These are phyloP conservation scores for Pogonophryne albipinna DNA, from an alignment of 2,797 vertebrate species.

Conservation along the genomic window DNA sequence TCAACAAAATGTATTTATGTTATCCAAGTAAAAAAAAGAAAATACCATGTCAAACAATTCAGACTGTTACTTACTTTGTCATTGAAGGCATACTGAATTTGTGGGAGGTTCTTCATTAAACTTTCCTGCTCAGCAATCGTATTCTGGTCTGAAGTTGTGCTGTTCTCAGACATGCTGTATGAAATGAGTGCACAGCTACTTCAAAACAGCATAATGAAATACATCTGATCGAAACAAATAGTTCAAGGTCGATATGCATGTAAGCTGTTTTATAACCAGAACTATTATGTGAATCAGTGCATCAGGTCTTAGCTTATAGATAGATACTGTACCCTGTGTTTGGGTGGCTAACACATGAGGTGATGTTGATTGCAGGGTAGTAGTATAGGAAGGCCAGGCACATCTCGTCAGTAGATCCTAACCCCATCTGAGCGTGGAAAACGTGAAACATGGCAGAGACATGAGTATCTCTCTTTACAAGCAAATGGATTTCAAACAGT, in stretches of 20 bases:
- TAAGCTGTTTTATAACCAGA: neutral
- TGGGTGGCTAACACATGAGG: conserved; percentile 72
- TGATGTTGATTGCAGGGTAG: conserved; percentile 77
- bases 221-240: neutral
- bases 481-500: neutral
- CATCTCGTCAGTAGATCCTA: conserved; percentile 80
- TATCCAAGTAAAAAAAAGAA: neutral
- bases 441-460: neutral
- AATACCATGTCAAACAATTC: neutral
- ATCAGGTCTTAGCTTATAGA: conserved; percentile 30
- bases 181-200: conserved; percentile 3
- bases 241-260: neutral
- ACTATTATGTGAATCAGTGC: neutral
- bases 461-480: neutral
- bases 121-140: conserved; percentile 63
- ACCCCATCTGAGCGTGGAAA: conserved; percentile 71
- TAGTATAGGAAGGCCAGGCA: conserved; percentile 82
- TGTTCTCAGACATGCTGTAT: conserved; percentile 31
- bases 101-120: conserved; percentile 59
- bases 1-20: neutral
- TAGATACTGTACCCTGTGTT: neutral
- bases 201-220: neutral
- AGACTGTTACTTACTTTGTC: conserved; percentile 59
- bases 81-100: neutral
- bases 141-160: conserved; percentile 28